Conservation (phyloP, 2,888 invertebrate species). For the Zygaena filipendulae region DNA sequence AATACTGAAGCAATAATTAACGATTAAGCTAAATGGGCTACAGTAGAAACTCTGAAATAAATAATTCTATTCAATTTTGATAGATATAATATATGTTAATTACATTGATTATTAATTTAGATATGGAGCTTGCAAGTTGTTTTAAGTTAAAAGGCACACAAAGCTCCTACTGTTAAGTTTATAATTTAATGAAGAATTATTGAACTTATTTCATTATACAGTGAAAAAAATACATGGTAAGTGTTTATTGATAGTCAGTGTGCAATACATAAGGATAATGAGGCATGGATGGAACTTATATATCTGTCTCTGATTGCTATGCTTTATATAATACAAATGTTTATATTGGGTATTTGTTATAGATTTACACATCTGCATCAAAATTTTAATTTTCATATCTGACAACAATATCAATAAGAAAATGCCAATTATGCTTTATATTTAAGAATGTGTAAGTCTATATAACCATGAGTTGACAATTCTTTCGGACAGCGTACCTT, state of each 20-base stretch:
- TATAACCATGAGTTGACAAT: conserved; percentile 42
- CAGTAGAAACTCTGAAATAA: conserved; percentile 28
- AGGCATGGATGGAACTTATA: conserved; percentile 49
- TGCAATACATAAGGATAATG: too few species aligned
- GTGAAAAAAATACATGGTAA: too few species aligned
- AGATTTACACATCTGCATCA: conserved; percentile 62
- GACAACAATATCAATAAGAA: not conserved
- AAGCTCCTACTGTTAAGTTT: too few species aligned
- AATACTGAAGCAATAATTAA: conserved; percentile 41
- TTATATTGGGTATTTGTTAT: conserved; percentile 25
- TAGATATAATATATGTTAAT: too few species aligned
- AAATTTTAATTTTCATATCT: too few species aligned
- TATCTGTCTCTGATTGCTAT: conserved; percentile 17
- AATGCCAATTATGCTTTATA: not conserved
- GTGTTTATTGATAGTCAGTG: too few species aligned
- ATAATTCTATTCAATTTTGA: too few species aligned
- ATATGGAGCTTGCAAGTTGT: too few species aligned
- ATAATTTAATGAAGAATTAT: too few species aligned
- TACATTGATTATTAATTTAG: too few species aligned
- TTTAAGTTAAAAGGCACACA: too few species aligned
- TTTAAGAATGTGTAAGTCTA: conserved; percentile 57
- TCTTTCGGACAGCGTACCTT: conserved; percentile 65
- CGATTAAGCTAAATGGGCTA: conserved; percentile 41
- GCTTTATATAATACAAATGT: conserved; percentile 12
- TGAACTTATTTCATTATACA: too few species aligned